A percentile compares a stretch with the other conserved stretches of the same genome.
Conservation (phyloP, 2,797 vertebrate genomes). For the Betta splendens region DNA sequence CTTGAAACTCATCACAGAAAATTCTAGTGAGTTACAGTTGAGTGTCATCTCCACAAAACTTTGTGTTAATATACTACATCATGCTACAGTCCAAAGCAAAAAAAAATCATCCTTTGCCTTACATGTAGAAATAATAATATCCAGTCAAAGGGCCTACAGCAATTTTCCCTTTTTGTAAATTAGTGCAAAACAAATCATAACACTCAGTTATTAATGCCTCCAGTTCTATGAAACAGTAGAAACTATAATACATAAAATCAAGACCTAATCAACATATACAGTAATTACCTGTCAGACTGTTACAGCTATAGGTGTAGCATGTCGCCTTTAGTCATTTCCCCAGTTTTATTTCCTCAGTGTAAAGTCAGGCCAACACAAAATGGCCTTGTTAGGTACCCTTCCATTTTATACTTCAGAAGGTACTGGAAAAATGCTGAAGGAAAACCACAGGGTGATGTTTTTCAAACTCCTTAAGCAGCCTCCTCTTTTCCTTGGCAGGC, state of each 20-base stretch:
- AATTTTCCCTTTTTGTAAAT: not conserved
- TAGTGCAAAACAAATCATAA: constrained; percentile 17
- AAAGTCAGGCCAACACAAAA: not conserved
- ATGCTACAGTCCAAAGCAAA: constrained; percentile 6
- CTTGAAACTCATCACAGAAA: not conserved
- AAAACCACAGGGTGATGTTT: constrained; percentile 85
- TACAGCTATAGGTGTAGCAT: not conserved
- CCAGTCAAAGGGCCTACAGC: constrained; percentile 21
- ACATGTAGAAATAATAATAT: constrained; percentile 22
- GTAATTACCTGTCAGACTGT: not conserved
- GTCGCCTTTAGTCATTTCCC: not conserved
- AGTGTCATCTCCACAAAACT: constrained; percentile 9
- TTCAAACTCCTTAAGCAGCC: constrained; percentile 84
- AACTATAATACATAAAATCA: not conserved
- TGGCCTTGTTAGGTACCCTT: constrained; percentile 12
- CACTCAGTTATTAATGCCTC: not conserved
- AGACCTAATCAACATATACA: not conserved
- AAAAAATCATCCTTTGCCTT: constrained; percentile 2
- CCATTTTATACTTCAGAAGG: constrained; percentile 55
- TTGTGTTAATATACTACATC: not conserved
- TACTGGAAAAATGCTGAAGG: constrained; percentile 72
- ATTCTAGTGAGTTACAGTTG: too few relatives aligned
- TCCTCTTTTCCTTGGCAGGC: constrained; percentile 80
- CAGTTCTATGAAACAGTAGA: not conserved
- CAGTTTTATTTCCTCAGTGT: constrained; percentile 13